Conservation (phyloP, 2,888 invertebrate species). For the Alentia gelatinosa region DNA sequence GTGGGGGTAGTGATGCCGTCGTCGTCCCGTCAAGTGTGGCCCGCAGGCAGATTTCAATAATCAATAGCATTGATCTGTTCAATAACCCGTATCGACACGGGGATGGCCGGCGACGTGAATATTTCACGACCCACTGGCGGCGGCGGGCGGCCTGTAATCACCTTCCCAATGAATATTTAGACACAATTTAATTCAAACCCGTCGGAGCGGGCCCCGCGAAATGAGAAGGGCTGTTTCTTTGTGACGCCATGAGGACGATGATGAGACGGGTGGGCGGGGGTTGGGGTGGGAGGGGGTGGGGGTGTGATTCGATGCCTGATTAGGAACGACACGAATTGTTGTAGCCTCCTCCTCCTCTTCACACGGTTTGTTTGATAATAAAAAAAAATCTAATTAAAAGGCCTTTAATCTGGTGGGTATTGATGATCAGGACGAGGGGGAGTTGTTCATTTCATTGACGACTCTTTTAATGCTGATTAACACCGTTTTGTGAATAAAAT, state of each 20-base stretch:
- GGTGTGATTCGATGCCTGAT: conserved; percentile 25
- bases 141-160: not conserved
- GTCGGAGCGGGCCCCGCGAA: not conserved
- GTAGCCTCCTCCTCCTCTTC: not conserved
- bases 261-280: not conserved
- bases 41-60: not conserved
- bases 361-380: not conserved
- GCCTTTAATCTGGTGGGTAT: conserved; percentile 13
- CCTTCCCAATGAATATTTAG: conserved; percentile 13
- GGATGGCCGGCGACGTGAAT: not conserved
- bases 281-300: not conserved
- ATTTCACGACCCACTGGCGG: not conserved
- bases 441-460: not conserved
- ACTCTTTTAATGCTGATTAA: conserved; percentile 1
- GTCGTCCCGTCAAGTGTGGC: not conserved
- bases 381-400: not conserved
- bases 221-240: not conserved
- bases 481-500: not conserved
- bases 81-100: not conserved
- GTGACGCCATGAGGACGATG: not conserved
- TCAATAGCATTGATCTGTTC: conserved; percentile 32
- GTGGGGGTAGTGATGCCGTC: not conserved
- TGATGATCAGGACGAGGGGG: not conserved
- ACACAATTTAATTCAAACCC: conserved; percentile 13
- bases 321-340: not conserved